Evolutionary conservation across 2,797 vertebrate species (phyloP).

Genomic region (Malacoraja senta): DNA sequence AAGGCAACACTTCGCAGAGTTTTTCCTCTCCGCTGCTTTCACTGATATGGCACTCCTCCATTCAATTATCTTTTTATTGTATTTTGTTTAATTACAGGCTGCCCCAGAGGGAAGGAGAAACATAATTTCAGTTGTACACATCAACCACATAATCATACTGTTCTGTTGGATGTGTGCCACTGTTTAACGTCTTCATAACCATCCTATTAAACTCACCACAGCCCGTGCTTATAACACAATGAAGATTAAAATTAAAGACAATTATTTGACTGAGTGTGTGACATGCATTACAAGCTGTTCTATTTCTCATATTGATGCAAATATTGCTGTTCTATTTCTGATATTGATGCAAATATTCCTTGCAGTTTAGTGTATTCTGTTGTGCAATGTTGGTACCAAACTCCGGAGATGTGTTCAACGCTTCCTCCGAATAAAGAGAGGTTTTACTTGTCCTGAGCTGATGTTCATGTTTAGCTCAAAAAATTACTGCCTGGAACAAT

Average conservation of each 20-base stretch:
- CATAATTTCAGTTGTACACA: constrained; percentile 23
- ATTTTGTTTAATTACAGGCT: constrained; percentile 35
- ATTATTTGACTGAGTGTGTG: constrained; percentile 22
- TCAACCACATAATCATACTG: constrained; percentile 37
- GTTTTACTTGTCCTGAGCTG: not conserved
- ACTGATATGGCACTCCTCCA: not conserved
- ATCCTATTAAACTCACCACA: constrained; percentile 21
- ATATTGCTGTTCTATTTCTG: not conserved
- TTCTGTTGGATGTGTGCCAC: constrained; percentile 26
- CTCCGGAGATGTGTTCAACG: not conserved
- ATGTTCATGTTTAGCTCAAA: not conserved
- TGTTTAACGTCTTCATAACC: constrained; percentile 29
- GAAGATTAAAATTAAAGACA: constrained; percentile 36
- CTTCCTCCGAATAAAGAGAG: not conserved
- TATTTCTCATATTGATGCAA: not conserved
- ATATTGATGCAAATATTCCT: not conserved
- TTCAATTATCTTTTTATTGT: constrained; percentile 34
- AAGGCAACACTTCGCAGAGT: too few species aligned
- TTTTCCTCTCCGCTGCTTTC: not conserved
- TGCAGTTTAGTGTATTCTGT: not conserved
- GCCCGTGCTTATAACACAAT: constrained; percentile 29
- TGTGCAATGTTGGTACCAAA: not conserved
- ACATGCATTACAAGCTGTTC: not conserved
- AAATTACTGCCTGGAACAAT: not conserved
- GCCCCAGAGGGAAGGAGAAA: constrained; percentile 27